Base-by-base conservation (phyloP, 2,797 vertebrate species). In the Enteromius trimaculatus region DNA sequence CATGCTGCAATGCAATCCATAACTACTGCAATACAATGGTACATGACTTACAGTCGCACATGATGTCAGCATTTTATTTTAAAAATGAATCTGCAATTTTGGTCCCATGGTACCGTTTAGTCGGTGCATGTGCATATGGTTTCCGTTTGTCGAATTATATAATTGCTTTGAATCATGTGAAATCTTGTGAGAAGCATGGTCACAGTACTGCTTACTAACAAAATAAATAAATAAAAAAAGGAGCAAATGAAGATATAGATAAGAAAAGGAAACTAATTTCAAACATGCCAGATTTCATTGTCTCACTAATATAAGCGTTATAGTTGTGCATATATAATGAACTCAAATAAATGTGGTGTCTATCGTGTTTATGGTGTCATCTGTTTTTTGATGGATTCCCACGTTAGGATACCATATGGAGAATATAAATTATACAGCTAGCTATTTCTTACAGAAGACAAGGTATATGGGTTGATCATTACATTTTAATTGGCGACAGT, bases 401-500 rank as follows among this genome's bases (percentile, higher is more conserved):
- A 70, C 19, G 77, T 80, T 53, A 7, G 53, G 72, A 70, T 47
- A 11, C 81, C 77, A 79, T 69, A 80, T 70, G 65, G 70, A 34
- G 71, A 62, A 70, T 51, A 70, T 83, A 74, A 83, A 60, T 83
- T 49, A 69, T 21, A 76, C 60, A 34, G 64, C 42, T 7, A 49
- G 71, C 37, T 47, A 42, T 83, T 62, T 68, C 77, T 70, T 78
- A 34, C 39, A 62, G 16, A 69, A 75, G 80, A 82, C 58, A 75
- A 82, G 60, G 81, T 79, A 74, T 86, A 79, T 86, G 70, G 65
- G 39, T 37, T 68, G 77, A 75, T 75, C 81, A 86, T 83, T 75
- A 80, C 29, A 80, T 79, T 86, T 80, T 86, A 86, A 86, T 86
- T 82, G 64, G 69, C 39, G 62, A 23, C 84, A 79, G 53, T 86